Evolutionary conservation across 2,888 invertebrate species (phyloP), one percentile per base, ranked within the genome.

Genomic region (Callimorpha dominula): DNA sequence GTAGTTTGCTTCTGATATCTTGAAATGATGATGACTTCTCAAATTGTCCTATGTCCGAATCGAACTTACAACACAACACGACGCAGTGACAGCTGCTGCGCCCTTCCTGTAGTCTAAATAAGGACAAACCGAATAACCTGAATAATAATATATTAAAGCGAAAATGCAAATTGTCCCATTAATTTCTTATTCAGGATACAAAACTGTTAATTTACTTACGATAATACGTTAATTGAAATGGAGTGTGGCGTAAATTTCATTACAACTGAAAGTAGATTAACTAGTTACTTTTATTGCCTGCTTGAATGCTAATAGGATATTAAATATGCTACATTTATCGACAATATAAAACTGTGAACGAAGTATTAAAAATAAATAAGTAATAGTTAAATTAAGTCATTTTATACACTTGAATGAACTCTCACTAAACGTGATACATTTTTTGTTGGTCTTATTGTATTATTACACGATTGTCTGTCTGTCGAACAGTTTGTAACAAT

Each of bases 371-470:
- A 74, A 12, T 17, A 50, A 31, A 50, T 1, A 40, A 57, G 43
- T 31, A 68, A 54, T 57, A 5, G 15, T 57, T 31, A 43, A 57
- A 57, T 57, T 42, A 64, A 66, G 9, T 69, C n/a, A 65, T 62
- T 31, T 62, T 62, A 63, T 31, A 46, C 54, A 67, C 54, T 72
- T 46, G 57, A 65, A 54, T 60, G 64, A 71, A 76, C 80, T 80
- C 73, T 75, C 65, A 78, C 68, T 73, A 42, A 74, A 63, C 71
- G 62, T 69, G 68, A 63, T 57, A 74, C 40, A n/a, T 71, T 74
- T 83, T 81, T 77, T 65, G 73, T 68, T 49, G 31, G 67, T 57
- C 63, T 63, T 72, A 69, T 76, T 70, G 65, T 76, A 70, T 73
- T 77, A 78, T 81, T 75, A 75, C 66, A 64, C 63, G 60, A 74